Evolutionary conservation across 2,888 invertebrate genomes (phyloP).

Genomic region (Netelia virgata): DNA sequence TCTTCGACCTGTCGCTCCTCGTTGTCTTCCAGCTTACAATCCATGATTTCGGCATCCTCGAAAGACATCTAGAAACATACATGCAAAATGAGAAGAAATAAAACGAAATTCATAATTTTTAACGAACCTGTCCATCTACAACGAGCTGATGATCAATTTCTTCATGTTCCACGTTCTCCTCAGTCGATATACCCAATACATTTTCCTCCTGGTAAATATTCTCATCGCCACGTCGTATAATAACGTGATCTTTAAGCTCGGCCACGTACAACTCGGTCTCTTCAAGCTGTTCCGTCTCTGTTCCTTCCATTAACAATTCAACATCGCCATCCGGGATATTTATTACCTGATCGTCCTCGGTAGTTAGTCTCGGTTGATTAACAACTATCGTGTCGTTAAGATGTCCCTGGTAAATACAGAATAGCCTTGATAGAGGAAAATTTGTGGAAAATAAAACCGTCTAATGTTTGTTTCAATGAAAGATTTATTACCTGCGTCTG

Average conservation of each 20-base stretch:
- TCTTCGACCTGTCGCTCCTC: slow-evolving; percentile 77
- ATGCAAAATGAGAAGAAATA: slow-evolving; percentile 1
- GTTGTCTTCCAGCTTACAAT: slow-evolving; percentile 78
- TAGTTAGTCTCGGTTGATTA: slow-evolving; percentile 91
- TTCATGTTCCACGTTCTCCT: slow-evolving; percentile 73
- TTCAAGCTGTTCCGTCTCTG: slow-evolving; percentile 79
- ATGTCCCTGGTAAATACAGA: slow-evolving; percentile 87
- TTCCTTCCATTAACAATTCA: slow-evolving; percentile 82
- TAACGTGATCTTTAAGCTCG: slow-evolving; percentile 86
- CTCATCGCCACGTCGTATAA: slow-evolving; percentile 84
- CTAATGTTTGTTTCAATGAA: slow-evolving; percentile 8
- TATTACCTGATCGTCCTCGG: slow-evolving; percentile 86
- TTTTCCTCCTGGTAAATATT: slow-evolving; percentile 80
- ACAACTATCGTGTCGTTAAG: slow-evolving; percentile 93
- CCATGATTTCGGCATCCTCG: slow-evolving; percentile 75
- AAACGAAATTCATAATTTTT: neutral
- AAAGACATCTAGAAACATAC: slow-evolving; percentile 73
- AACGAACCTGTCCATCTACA: slow-evolving; percentile 79
- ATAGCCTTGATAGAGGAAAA: neutral
- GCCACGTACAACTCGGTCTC: slow-evolving; percentile 86
- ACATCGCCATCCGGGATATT: slow-evolving; percentile 81
- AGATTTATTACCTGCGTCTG: slow-evolving; percentile 86
- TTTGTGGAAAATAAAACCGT: slow-evolving; percentile 17
- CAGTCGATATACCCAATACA: slow-evolving; percentile 77
- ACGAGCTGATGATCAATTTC: slow-evolving; percentile 78